These are phyloP conservation scores for Sipha maydis DNA, from an alignment of 2,888 invertebrate genomes.

Conservation along the genomic window DNA sequence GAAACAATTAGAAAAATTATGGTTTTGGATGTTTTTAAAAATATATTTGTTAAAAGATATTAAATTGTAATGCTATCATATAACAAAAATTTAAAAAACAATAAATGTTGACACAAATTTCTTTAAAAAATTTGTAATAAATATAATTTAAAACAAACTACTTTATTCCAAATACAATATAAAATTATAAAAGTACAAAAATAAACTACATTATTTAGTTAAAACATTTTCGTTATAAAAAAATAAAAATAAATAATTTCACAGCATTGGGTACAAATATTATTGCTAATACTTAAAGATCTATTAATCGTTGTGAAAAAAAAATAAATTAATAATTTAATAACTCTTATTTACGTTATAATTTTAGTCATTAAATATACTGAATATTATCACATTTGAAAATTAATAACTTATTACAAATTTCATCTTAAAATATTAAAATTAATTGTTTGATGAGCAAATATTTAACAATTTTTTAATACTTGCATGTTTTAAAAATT, in stretches of 20 bases:
- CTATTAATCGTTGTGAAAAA: neutral
- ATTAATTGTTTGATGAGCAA: conserved; percentile 22
- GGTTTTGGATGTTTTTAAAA: too few species aligned
- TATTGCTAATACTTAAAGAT: neutral
- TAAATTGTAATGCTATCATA: neutral
- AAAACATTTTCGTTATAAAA: neutral
- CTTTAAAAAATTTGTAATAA: conserved; percentile 6
- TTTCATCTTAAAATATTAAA: neutral
- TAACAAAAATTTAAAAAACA: too few species aligned
- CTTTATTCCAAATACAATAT: conserved; percentile 10
- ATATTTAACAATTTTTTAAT: neutral
- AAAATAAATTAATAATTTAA: too few species aligned
- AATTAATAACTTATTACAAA: neutral
- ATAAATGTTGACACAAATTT: too few species aligned
- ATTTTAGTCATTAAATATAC: conserved; percentile 28
- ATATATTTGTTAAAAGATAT: too few species aligned
- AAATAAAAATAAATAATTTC: neutral
- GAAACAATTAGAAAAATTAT: too few species aligned
- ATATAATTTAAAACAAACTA: conserved; percentile 33
- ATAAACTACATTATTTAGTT: neutral
- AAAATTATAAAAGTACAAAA: conserved; percentile 42
- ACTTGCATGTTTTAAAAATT: too few species aligned
- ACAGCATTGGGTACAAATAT: neutral
- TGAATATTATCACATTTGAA: conserved; percentile 21
- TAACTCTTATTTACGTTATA: neutral